Evolutionary conservation across 2,797 vertebrate species (phyloP).

Genomic region (Pyrrhura leucotis): DNA sequence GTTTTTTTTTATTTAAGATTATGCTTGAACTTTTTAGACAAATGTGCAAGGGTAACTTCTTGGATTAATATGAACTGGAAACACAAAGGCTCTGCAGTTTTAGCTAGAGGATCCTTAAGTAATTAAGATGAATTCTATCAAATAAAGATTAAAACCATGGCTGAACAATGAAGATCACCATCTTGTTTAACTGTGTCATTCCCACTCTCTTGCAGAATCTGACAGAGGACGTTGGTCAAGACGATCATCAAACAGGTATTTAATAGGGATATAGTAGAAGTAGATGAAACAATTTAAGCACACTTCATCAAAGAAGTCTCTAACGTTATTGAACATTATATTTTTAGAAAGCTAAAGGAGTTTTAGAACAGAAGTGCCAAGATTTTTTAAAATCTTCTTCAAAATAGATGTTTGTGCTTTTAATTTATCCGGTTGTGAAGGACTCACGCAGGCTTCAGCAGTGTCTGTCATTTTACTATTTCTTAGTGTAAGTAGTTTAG

Average conservation of each 20-base stretch:
- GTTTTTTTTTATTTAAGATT: not conserved
- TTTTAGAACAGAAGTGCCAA: not conserved
- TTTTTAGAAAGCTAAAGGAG: not conserved
- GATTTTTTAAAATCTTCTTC: not conserved
- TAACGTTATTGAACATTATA: not conserved
- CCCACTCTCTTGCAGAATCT: conserved; percentile 86
- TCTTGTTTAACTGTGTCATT: conserved; percentile 53
- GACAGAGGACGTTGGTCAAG: conserved; percentile 96
- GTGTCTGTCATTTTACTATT: not conserved
- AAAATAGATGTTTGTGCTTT: not conserved
- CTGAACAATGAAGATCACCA: not conserved
- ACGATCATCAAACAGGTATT: conserved; percentile 94
- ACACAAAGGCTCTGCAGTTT: not conserved
- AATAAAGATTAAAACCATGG: conserved; percentile 18
- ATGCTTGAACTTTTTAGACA: not conserved
- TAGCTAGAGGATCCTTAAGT: not conserved
- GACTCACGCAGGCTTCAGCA: not conserved
- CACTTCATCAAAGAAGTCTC: not conserved
- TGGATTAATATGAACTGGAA: not conserved
- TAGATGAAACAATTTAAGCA: not conserved
- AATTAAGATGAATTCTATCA: not conserved
- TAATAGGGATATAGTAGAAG: conserved; percentile 5
- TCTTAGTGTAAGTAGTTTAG: not conserved
- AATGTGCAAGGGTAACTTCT: not conserved
- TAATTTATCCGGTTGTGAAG: not conserved